A percentile compares a stretch with the other conserved stretches of the same genome.
Evolutionary conservation across 2,888 invertebrate species (phyloP).

Genomic region (Thumatha senex): DNA sequence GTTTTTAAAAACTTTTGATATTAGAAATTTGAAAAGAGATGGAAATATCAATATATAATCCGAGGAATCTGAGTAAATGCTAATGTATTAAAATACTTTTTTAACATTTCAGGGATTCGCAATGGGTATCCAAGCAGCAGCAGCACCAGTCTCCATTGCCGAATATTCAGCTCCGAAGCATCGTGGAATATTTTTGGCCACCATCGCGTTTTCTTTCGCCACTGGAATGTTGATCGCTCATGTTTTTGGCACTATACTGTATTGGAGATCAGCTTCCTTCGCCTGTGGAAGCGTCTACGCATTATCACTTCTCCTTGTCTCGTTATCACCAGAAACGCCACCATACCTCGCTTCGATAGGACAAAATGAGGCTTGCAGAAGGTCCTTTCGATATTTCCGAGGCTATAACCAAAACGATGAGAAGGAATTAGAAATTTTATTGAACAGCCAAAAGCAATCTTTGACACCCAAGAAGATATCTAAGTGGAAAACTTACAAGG

Average conservation of each 20-base stretch:
- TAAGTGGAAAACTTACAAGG: slow-evolving; percentile 55
- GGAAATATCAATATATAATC: no score
- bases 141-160: slow-evolving; percentile 74
- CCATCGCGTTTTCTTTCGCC: slow-evolving; percentile 85
- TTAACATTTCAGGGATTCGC: slow-evolving; percentile 68
- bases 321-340: slow-evolving; percentile 86
- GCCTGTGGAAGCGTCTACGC: slow-evolving; percentile 78
- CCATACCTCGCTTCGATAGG: slow-evolving; percentile 85
- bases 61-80: no score
- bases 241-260: slow-evolving; percentile 83
- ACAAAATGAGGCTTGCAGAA: slow-evolving; percentile 78
- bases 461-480: slow-evolving; percentile 43
- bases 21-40: not conserved
- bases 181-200: slow-evolving; percentile 85
- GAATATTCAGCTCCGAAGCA: slow-evolving; percentile 82
- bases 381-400: slow-evolving; percentile 83
- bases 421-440: slow-evolving; percentile 73
- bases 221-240: slow-evolving; percentile 86
- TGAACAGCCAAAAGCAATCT: slow-evolving; percentile 62
- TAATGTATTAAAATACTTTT: not conserved
- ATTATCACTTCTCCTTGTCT: slow-evolving; percentile 76
- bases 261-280: slow-evolving; percentile 83
- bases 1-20: no score
- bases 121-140: slow-evolving; percentile 80
- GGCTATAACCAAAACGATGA: slow-evolving; percentile 72